Conservation (phyloP, 2,113 vertebrate genomes). For the Corythornis cristatus region DNA sequence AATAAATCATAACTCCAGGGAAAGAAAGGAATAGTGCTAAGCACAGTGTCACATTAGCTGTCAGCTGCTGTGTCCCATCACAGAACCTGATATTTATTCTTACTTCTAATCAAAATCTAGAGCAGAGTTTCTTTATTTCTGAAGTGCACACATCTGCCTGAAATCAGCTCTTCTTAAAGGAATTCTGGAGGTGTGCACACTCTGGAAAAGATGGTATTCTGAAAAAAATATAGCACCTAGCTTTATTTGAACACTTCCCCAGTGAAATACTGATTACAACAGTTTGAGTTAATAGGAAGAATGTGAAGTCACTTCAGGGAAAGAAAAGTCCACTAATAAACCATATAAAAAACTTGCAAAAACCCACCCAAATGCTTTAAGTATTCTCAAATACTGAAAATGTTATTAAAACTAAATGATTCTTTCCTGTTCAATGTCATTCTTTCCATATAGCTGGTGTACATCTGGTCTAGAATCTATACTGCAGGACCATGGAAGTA, state of each 20-base stretch:
- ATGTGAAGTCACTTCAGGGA: neutral
- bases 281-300: neutral
- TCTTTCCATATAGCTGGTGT: neutral
- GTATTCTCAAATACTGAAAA: neutral
- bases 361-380: neutral
- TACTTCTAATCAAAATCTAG: conserved; percentile 65
- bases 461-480: neutral
- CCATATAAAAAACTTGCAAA: neutral
- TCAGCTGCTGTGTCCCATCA: conserved; percentile 39
- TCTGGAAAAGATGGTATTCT: conserved; percentile 29
- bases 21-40: conserved; percentile 64
- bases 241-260: conserved; percentile 51
- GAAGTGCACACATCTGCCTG: conserved; percentile 12
- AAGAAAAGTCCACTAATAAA: neutral
- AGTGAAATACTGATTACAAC: neutral
- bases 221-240: neutral
- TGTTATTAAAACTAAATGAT: neutral
- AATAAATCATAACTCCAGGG: conserved; percentile 71
- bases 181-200: conserved; percentile 47
- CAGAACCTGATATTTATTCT: conserved; percentile 65
- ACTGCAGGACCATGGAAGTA: neutral
- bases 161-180: conserved; percentile 30
- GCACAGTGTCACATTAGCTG: conserved; percentile 40
- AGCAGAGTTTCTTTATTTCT: conserved; percentile 27
- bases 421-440: neutral